These are phyloP conservation scores for Stenichneumon culpator DNA, from an alignment of 2,888 invertebrate species.

Conservation along the genomic window DNA sequence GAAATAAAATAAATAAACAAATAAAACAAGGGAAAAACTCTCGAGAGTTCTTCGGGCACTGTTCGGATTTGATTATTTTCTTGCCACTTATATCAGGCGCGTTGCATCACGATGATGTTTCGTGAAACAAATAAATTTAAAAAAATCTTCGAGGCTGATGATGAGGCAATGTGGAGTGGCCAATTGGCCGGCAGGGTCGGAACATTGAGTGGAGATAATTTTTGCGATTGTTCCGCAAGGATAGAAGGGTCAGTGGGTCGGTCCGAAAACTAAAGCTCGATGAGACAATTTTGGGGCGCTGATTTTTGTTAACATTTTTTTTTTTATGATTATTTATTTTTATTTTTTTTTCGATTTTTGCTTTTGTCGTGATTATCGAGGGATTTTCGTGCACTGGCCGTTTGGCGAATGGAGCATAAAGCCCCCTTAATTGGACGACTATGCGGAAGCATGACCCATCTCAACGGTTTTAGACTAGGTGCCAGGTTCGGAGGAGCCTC, in stretches of 20 bases:
- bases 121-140: not conserved
- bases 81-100: not conserved
- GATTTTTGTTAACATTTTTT: too few species aligned
- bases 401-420: slow-evolving; percentile 64
- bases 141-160: not conserved
- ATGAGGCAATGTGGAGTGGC: slow-evolving; percentile 7
- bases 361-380: not conserved
- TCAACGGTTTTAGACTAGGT: slow-evolving; percentile 74
- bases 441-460: slow-evolving; percentile 77
- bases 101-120: not conserved
- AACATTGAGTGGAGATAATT: slow-evolving; percentile 4
- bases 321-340: not conserved
- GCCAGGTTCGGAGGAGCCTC: slow-evolving; percentile 66
- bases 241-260: not conserved
- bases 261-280: not conserved
- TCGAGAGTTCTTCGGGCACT: too few species aligned
- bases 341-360: not conserved
- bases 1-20: too few species aligned
- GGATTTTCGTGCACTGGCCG: not conserved
- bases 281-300: not conserved
- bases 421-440: slow-evolving; percentile 71
- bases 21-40: too few species aligned
- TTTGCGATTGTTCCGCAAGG: not conserved
- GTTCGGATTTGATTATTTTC: not conserved
- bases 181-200: not conserved